Evolutionary conservation across 2,797 vertebrate genomes (phyloP), one percentile per base, ranked within the genome.

Genomic region (Monodelphis domestica): DNA sequence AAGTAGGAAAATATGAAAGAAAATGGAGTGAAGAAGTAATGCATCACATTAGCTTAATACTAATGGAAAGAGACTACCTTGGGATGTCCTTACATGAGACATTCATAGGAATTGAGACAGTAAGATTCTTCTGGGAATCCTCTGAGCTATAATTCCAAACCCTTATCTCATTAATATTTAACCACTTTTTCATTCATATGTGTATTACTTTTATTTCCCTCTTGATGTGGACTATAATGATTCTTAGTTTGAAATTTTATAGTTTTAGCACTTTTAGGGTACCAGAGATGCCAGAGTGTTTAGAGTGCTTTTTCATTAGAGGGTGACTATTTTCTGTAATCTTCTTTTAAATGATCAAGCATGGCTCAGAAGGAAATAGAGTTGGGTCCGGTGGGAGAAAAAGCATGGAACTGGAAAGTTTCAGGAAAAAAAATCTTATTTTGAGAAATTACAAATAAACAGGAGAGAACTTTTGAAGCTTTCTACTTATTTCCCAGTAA

Each of bases 191-290:
- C 15, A 33, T 95, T 90, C 53, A 90, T n/a, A 88, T 89, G 92
- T 92, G 57, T 88, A 53, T 84, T 90, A 45, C 45, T 95, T 95
- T 95, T 92, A 52, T 54, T 94, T 89, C 51, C n/a, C 53, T 96
- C 87, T 92, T 28, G 91, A 21, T 92, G 26, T 59, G 50, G 28
- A 38, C 26, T 92, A 1, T 94, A 96, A 91, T 28, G 91, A 56
- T 63, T 96, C 95, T 28, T 54, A 51, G 53, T 93, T 53, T 52
- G 54, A 95, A 95, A 92, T 94, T 89, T 33, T 95, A 33, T 91
- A n/a, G 57, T 87, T 93, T 96, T 84, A 89, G 54, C 89, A 90
- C 90, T 91, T 96, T 95, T 96, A 90, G 70, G 87, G 54, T 94
- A 95, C 53, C 50, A 33, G 53, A 63, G 78, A 53, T 94, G 5